These are phyloP conservation scores for Morpho achilles DNA, from an alignment of 2,888 invertebrate genomes.

Conservation along the genomic window DNA sequence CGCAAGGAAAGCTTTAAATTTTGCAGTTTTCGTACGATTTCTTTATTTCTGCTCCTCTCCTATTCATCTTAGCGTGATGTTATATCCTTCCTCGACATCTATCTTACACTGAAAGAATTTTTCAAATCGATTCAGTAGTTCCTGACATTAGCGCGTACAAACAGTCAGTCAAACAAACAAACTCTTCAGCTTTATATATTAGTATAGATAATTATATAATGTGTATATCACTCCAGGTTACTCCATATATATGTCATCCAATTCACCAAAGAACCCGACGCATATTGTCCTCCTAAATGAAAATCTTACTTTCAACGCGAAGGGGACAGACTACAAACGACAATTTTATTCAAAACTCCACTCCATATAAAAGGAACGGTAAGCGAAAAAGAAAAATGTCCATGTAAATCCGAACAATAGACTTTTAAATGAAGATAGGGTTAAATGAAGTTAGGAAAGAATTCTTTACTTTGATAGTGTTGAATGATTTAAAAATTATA, in stretches of 20 bases:
- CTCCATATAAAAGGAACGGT: slow-evolving; percentile 20
- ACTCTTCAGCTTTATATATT: too few relatives aligned
- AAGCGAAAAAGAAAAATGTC: slow-evolving; percentile 16
- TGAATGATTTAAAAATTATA: too few relatives aligned
- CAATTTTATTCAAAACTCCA: slow-evolving; percentile 30
- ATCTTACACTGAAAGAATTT: too few relatives aligned
- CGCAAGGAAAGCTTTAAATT: too few relatives aligned
- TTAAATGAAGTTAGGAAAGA: slow-evolving; percentile 16
- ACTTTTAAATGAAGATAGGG: slow-evolving; percentile 23
- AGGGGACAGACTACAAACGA: slow-evolving; percentile 29
- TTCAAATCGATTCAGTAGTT: too few relatives aligned
- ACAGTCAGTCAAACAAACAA: too few relatives aligned
- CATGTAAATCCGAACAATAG: slow-evolving; percentile 17
- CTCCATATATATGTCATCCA: slow-evolving; percentile 18
- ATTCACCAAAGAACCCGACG: slow-evolving; percentile 14
- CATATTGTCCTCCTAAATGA: slow-evolving; percentile 22
- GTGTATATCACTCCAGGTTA: not conserved
- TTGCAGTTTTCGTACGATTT: too few relatives aligned
- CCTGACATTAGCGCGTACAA: too few relatives aligned
- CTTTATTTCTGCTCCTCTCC: too few relatives aligned
- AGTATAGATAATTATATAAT: too few relatives aligned
- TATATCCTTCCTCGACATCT: too few relatives aligned
- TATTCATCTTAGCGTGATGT: too few relatives aligned
- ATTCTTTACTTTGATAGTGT: slow-evolving; percentile 1
- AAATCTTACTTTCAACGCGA: slow-evolving; percentile 30